Percentiles rank a stretch among this genome's conserved stretches.
Evolutionary conservation across 2,797 vertebrate genomes (phyloP).

Genomic region (Streptopelia turtur): DNA sequence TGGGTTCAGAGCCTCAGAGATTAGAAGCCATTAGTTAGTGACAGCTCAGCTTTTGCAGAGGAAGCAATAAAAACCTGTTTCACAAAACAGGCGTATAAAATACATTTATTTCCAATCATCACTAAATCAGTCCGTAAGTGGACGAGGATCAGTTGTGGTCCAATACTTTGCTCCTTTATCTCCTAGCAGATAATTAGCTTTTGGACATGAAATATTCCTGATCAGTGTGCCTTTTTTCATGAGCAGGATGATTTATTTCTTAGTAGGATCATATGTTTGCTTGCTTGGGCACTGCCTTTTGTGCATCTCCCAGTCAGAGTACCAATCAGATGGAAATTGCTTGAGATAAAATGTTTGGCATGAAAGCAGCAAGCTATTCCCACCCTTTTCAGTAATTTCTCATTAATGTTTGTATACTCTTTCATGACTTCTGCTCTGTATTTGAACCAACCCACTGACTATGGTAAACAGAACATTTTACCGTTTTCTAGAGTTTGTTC

Average conservation of each 20-base stretch:
- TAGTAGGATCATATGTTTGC: background rate
- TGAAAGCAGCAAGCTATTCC: background rate
- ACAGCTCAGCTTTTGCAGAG: background rate
- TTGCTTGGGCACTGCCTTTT: background rate
- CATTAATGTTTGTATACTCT: rapidly evolving
- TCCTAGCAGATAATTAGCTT: background rate
- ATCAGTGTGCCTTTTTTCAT: background rate
- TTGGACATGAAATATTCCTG: background rate
- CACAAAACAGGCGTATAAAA: background rate
- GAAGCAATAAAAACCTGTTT: background rate
- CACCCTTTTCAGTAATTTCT: background rate
- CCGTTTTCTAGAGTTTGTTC: background rate
- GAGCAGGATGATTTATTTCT: background rate
- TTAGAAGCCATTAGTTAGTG: background rate
- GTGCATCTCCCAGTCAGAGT: background rate
- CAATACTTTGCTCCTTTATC: background rate
- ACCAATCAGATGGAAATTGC: background rate
- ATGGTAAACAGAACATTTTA: background rate
- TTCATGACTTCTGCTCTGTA: background rate
- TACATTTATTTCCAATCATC: background rate
- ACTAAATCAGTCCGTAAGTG: background rate
- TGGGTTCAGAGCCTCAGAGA: background rate
- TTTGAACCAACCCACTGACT: background rate
- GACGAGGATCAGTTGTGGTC: background rate
- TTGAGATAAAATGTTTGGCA: background rate